Base-by-base conservation (phyloP, 2,888 invertebrate genomes). In the Rosalia funebris region DNA sequence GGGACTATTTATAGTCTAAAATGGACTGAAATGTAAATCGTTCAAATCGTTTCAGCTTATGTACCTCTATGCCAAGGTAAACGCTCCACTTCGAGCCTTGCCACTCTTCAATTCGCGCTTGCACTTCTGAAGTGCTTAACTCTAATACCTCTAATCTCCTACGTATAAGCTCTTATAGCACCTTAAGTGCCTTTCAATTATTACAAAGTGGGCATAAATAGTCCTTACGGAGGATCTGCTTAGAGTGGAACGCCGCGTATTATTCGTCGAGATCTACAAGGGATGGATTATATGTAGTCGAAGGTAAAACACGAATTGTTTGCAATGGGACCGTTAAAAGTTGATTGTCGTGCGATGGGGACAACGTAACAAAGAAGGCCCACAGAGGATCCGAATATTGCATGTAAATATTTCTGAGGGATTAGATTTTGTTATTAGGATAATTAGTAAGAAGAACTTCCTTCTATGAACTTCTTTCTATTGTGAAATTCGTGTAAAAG, bases 161-260 rank as follows among this genome's bases (percentile, higher is more conserved):
- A 68, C 68, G 68, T 73, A 71, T 72, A 75, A 76, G 75, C 75
- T 75, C 77, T 77, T 79, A 77, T 77, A 71, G 75, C 77, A 75
- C 77, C 77, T 79, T 77, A 79, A 79, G 78, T 79, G 78, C 77
- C 77, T 75, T 75, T 76, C 75, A 76, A 78, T 79, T 77, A 77
- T 76, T 66, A 71, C 66, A 68, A 71, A 77, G 73, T 70, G 68
- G 50, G 60, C 37, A 36, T 41, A 64, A 61, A 64, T 63, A 48
- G 63, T 56, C 63, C 61, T 63, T 65, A 59, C 42, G 60, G 46
- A 42, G 48, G 52, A 42, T 50, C 54, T n/a, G 1, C 16, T 15
- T 42, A 42, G 12, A 32, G 41, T 3, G 14, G 10, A 57, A 52
- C 57, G 46, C 37, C 25, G 15, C 19, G 46, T 47, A 58, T 34